Conservation (phyloP, 2,113 vertebrate species). For the Eupsittula cactorum region DNA sequence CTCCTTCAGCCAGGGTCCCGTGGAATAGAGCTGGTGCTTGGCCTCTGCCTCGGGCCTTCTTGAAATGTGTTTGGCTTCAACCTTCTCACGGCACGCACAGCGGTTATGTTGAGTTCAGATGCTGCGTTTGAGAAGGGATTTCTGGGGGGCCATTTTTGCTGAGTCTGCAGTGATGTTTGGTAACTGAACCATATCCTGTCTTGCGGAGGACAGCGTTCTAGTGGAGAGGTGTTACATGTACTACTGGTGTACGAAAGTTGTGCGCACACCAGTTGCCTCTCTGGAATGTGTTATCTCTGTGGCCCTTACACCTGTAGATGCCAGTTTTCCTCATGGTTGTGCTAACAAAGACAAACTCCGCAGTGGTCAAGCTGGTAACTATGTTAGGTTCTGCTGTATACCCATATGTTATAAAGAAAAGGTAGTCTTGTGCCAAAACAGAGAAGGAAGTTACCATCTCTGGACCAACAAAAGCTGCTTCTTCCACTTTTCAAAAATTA, state of each 20-base stretch:
- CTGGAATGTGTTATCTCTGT: too few relatives aligned
- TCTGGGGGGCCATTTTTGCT: too few relatives aligned
- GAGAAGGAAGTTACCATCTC: not conserved
- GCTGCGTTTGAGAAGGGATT: not conserved
- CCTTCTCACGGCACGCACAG: too few relatives aligned
- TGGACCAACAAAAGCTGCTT: not conserved
- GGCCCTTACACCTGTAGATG: not conserved
- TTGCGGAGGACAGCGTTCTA: too few relatives aligned
- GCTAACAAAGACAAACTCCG: not conserved
- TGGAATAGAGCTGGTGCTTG: not conserved
- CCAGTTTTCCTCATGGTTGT: accelerated
- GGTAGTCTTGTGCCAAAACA: not conserved
- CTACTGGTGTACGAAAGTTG: too few relatives aligned
- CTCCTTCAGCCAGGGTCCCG: not conserved
- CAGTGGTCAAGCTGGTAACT: not conserved
- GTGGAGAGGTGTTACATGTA: accelerated
- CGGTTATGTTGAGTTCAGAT: accelerated
- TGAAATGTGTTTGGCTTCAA: not conserved
- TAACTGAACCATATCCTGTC: accelerated
- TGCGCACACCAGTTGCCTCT: accelerated
- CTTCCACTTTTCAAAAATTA: not conserved
- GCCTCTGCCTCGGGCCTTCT: not conserved
- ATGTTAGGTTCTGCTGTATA: not conserved
- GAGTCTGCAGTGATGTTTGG: not conserved
- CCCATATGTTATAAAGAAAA: too few relatives aligned